Evolutionary conservation across 2,888 invertebrate genomes (phyloP).

Genomic region (Suillia variegata): DNA sequence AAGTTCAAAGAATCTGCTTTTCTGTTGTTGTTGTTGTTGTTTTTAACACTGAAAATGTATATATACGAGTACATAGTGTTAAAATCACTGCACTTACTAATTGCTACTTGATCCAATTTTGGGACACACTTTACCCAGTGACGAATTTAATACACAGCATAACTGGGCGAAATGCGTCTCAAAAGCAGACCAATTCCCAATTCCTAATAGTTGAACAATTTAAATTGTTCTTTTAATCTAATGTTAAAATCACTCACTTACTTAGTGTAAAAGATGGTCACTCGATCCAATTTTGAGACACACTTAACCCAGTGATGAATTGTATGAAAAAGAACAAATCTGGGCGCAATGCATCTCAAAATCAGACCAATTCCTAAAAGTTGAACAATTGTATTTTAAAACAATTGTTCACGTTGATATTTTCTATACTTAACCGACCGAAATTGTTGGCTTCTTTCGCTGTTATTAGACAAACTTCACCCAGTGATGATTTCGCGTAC

Average conservation of each 20-base stretch:
- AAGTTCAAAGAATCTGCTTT: no score
- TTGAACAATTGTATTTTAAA: slow-evolving; percentile 4
- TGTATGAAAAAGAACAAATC: slow-evolving; percentile 39
- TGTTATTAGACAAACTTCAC: slow-evolving; percentile 59
- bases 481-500: slow-evolving; percentile 58
- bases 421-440: background rate
- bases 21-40: no score
- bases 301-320: slow-evolving; percentile 58
- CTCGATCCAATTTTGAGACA: slow-evolving; percentile 43
- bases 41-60: no score
- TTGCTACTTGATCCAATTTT: slow-evolving; percentile 28
- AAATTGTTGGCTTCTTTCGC: slow-evolving; percentile 21
- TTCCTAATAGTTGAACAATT: no score
- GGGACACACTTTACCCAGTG: slow-evolving; percentile 60
- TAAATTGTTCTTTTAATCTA: no score
- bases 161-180: slow-evolving; percentile 50
- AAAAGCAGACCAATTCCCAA: no score
- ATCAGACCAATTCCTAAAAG: no score
- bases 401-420: background rate
- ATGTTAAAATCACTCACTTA: slow-evolving; percentile 2
- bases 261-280: slow-evolving; percentile 10
- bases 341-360: slow-evolving; percentile 48
- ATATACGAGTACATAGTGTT: background rate
- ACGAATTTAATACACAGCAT: slow-evolving; percentile 39
- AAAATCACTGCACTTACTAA: slow-evolving; percentile 4